phyloP scores from a whole-genome alignment of 2,797 vertebrate genomes.

The Cirrhinus molitorella region DNA sequence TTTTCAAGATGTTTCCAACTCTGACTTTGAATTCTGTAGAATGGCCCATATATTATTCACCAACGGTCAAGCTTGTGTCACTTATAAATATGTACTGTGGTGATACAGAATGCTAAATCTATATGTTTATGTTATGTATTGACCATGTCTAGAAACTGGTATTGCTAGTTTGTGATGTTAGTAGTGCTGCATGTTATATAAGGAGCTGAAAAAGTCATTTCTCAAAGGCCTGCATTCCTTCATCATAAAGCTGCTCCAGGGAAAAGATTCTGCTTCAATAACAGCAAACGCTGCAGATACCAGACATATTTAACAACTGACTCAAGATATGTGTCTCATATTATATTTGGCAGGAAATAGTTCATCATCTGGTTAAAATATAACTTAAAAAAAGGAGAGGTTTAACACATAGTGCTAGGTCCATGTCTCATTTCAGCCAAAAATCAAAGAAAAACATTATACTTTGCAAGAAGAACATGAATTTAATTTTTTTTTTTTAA shows the following conservation, averaged over 20 bases:
- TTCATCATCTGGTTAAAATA: neutral
- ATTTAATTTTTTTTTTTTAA: neutral
- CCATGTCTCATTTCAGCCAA: neutral
- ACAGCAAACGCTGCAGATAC: neutral
- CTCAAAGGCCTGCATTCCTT: neutral
- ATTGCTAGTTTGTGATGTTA: neutral
- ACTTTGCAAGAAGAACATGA: neutral
- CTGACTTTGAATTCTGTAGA: too few relatives aligned
- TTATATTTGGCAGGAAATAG: neutral
- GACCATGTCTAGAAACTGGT: neutral
- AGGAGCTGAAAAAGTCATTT: neutral
- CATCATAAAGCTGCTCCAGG: constrained; percentile 2
- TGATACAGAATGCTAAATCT: neutral
- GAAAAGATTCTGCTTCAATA: neutral
- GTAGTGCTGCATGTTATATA: neutral
- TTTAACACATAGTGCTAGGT: neutral
- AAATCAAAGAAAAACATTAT: neutral
- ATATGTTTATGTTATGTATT: neutral
- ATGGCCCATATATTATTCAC: neutral
- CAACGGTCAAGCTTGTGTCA: neutral
- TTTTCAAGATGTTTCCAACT: too few relatives aligned
- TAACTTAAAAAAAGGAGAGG: neutral
- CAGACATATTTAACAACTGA: neutral
- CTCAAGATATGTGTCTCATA: neutral
- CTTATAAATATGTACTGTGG: neutral